A percentile compares a stretch with the other conserved stretches of the same genome.
Conservation (phyloP, 1,140 invertebrate genomes). For the Zaprionus kolodkinae region DNA sequence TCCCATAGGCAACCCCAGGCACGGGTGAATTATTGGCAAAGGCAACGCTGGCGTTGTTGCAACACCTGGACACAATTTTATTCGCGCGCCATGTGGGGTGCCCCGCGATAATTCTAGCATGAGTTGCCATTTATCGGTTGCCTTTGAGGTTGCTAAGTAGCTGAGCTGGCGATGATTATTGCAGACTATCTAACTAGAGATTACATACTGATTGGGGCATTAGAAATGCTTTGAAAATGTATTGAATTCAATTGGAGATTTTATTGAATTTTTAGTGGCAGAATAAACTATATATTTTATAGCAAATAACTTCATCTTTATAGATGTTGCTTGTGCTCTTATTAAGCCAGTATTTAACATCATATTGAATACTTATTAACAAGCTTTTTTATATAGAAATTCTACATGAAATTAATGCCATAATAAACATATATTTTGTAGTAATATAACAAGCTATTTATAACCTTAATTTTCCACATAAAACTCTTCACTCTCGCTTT, state of each 20-base stretch:
- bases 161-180: conserved; percentile 11
- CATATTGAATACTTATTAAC: too few relatives aligned
- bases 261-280: too few relatives aligned
- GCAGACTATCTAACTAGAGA: too few relatives aligned
- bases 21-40: conserved; percentile 77
- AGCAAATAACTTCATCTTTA: too few relatives aligned
- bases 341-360: too few relatives aligned
- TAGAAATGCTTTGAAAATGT: too few relatives aligned
- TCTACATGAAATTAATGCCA: background rate
- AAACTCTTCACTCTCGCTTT: background rate
- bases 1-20: conserved; percentile 64
- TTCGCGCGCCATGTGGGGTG: conserved; percentile 15
- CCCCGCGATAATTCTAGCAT: background rate
- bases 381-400: too few relatives aligned
- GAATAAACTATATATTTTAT: too few relatives aligned
- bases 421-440: background rate
- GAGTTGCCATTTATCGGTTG: conserved; percentile 13
- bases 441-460: background rate
- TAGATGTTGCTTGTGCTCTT: too few relatives aligned
- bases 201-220: too few relatives aligned
- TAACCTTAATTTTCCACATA: background rate
- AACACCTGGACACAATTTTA: conserved; percentile 76
- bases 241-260: too few relatives aligned
- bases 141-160: conserved; percentile 56
- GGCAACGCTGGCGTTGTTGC: conserved; percentile 51